Percentiles rank a stretch among this genome's conserved stretches.
Conservation (phyloP, 2,113 vertebrate species). For the Lates calcarifer region DNA sequence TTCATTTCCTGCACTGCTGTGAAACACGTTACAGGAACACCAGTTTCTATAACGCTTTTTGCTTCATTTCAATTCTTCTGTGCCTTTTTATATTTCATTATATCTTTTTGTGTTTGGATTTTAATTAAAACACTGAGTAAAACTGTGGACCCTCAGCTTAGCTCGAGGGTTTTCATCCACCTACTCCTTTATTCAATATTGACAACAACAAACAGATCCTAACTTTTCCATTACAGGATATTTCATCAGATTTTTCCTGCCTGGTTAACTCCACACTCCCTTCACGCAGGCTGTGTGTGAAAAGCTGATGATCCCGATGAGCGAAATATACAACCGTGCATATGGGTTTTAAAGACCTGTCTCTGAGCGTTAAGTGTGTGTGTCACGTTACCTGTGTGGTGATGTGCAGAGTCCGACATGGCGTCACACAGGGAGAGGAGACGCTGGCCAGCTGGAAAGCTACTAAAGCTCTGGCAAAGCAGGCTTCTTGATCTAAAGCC, state of each 20-base stretch:
- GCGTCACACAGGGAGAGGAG: slow-evolving; percentile 36
- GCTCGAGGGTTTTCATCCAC: no score
- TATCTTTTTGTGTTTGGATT: no score
- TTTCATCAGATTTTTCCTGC: neutral
- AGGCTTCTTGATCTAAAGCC: slow-evolving; percentile 77
- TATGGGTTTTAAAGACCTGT: neutral
- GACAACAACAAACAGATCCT: neutral
- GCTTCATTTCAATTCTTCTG: no score
- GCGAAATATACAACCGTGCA: neutral
- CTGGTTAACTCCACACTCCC: neutral
- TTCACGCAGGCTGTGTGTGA: neutral
- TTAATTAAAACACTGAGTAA: no score
- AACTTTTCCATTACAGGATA: neutral
- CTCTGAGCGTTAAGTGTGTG: neutral
- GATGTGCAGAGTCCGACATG: slow-evolving; percentile 78
- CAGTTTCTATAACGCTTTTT: no score
- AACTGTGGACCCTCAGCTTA: no score
- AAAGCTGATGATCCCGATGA: neutral
- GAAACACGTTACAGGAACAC: neutral
- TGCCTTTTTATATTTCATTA: no score
- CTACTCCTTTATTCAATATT: no score
- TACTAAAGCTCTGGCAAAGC: slow-evolving; percentile 66
- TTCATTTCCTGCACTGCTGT: neutral
- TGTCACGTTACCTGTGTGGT: slow-evolving; percentile 81
- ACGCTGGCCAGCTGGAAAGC: slow-evolving; percentile 71